Evolutionary conservation across 1,140 invertebrate species (phyloP).

Genomic region (Steinernema feltiae): DNA sequence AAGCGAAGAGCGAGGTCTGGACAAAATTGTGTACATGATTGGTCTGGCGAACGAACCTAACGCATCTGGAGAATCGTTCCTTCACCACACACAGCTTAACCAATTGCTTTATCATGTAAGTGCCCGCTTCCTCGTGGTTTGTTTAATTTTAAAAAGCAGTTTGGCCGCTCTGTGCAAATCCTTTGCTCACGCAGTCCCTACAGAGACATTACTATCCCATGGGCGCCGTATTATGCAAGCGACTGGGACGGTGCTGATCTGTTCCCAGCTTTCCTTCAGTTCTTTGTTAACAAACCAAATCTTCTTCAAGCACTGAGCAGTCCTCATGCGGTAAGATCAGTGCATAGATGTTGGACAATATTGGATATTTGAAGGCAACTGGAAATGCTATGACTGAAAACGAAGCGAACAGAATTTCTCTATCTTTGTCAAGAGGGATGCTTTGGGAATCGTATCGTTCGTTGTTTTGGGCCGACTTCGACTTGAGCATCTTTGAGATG

Average conservation of each 20-base stretch:
- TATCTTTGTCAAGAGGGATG: constrained; percentile 38
- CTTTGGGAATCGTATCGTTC: constrained; percentile 55
- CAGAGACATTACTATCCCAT: constrained; percentile 49
- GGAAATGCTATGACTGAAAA: constrained; percentile 43
- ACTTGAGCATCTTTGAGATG: constrained; percentile 53
- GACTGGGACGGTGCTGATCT: constrained; percentile 55
- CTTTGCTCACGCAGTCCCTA: constrained; percentile 50
- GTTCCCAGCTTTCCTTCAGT: constrained; percentile 50
- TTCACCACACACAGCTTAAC: constrained; percentile 19
- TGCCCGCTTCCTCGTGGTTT: neutral
- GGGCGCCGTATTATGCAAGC: constrained; percentile 45
- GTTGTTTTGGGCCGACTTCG: constrained; percentile 56
- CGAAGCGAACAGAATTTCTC: constrained; percentile 33
- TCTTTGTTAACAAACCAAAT: constrained; percentile 53
- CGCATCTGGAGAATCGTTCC: constrained; percentile 1
- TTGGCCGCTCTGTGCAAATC: constrained; percentile 49
- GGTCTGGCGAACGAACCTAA: constrained; percentile 49
- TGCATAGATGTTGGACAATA: neutral
- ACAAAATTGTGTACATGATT: constrained; percentile 54
- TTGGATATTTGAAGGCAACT: constrained; percentile 34
- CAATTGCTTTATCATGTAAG: constrained; percentile 47
- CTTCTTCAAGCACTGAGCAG: constrained; percentile 45
- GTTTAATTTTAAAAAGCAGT: constrained; percentile 43
- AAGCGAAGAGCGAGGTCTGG: constrained; percentile 42
- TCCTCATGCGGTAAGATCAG: constrained; percentile 41